These are phyloP conservation scores for Agonum fuliginosum DNA, from an alignment of 2,888 invertebrate genomes.

Conservation along the genomic window DNA sequence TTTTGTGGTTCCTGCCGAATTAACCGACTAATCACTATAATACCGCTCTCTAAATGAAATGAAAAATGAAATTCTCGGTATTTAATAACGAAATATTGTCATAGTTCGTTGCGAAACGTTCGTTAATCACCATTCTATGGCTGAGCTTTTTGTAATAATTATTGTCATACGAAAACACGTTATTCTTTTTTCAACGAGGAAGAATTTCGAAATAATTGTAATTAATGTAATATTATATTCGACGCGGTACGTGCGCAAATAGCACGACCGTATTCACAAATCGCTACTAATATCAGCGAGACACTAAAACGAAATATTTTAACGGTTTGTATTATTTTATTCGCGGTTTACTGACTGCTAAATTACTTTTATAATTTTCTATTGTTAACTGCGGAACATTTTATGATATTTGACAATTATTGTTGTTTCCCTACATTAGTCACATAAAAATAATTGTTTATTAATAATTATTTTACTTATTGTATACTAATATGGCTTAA, in stretches of 20 bases:
- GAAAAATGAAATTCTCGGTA: slow-evolving; percentile 25
- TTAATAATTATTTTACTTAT: too few species aligned
- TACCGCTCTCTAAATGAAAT: slow-evolving; percentile 1
- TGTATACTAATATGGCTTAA: too few species aligned
- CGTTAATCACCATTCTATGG: slow-evolving; percentile 18
- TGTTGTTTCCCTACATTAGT: neutral
- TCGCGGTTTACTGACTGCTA: slow-evolving; percentile 16
- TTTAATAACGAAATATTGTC: slow-evolving; percentile 46
- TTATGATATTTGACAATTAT: neutral
- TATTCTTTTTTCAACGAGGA: slow-evolving; percentile 30
- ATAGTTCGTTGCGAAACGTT: slow-evolving; percentile 32
- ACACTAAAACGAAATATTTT: slow-evolving; percentile 27
- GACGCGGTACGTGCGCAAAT: slow-evolving; percentile 40
- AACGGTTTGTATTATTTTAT: slow-evolving; percentile 34
- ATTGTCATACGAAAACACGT: slow-evolving; percentile 23
- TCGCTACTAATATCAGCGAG: slow-evolving; percentile 10
- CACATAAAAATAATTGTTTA: too few species aligned
- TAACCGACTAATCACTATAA: slow-evolving; percentile 37
- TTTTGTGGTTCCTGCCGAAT: slow-evolving; percentile 31
- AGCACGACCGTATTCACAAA: slow-evolving; percentile 41
- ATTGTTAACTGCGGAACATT: neutral
- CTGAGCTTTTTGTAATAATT: slow-evolving; percentile 40
- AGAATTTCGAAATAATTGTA: slow-evolving; percentile 44
- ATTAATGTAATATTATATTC: slow-evolving; percentile 34
- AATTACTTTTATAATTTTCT: neutral